Evolutionary conservation across 2,113 vertebrate species (phyloP).

Genomic region (Chamaea fasciata): DNA sequence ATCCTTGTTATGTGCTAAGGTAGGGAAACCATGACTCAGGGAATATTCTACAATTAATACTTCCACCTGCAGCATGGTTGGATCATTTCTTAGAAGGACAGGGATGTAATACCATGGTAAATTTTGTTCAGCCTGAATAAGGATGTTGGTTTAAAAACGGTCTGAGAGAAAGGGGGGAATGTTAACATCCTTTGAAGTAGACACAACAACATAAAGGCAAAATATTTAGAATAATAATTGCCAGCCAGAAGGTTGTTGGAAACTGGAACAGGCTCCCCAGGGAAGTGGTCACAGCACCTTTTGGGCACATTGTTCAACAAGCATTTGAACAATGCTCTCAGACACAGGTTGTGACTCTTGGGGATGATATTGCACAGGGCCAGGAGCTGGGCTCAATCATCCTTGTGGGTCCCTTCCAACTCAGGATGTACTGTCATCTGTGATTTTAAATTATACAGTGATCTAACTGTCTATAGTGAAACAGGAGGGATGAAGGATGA

Average conservation of each 20-base stretch:
- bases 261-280: neutral
- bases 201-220: neutral
- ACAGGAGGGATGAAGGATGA: neutral
- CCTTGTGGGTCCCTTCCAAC: neutral
- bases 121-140: neutral
- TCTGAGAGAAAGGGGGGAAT: neutral
- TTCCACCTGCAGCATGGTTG: neutral
- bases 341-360: neutral
- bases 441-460: neutral
- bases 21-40: neutral
- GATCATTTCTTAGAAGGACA: neutral
- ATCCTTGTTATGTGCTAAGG: neutral
- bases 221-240: neutral
- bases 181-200: neutral
- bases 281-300: neutral
- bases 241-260: no score
- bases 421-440: neutral
- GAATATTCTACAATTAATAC: neutral
- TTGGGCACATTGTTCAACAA: no score
- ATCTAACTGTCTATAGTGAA: accelerated
- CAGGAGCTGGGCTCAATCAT: neutral
- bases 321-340: neutral
- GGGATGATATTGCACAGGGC: neutral
- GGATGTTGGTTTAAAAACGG: accelerated
- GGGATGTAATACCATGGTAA: accelerated